phyloP scores from a whole-genome alignment of 2,797 vertebrate genomes.

The Spondyliosoma cantharus region DNA sequence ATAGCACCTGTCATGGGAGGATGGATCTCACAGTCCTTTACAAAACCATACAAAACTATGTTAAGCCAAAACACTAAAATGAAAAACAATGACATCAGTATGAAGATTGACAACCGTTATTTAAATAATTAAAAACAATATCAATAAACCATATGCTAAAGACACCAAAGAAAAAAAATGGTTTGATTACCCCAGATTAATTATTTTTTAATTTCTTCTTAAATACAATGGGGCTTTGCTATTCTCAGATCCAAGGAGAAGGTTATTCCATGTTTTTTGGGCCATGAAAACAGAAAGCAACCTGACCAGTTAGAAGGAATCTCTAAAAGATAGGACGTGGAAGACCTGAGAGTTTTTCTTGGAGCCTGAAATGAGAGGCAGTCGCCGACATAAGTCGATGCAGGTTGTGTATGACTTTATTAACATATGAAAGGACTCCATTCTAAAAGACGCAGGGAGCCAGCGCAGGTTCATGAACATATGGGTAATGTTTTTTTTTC shows the following conservation, averaged over 20 bases:
- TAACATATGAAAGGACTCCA: not conserved
- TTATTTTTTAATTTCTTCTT: too few relatives aligned
- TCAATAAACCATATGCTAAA: too few relatives aligned
- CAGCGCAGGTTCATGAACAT: too few relatives aligned
- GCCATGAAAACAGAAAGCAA: not conserved
- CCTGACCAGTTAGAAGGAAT: not conserved
- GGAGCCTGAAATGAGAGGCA: not conserved
- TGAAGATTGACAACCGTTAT: too few relatives aligned
- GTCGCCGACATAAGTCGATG: not conserved
- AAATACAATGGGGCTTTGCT: not conserved
- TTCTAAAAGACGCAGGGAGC: too few relatives aligned
- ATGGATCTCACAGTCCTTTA: not conserved
- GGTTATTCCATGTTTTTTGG: not conserved
- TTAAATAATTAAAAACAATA: too few relatives aligned
- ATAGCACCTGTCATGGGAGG: not conserved
- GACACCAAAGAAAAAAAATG: too few relatives aligned
- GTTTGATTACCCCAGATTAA: too few relatives aligned
- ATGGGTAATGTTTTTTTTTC: too few relatives aligned
- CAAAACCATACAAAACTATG: not conserved
- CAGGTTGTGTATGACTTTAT: not conserved
- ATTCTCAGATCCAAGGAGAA: not conserved
- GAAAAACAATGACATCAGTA: too few relatives aligned
- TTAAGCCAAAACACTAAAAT: not conserved
- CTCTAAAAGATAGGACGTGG: not conserved
- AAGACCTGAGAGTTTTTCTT: not conserved